Evolutionary conservation across 2,888 invertebrate genomes (phyloP), one percentile per base, ranked within the genome.

Genomic region (Cryptocephalus moraei): DNA sequence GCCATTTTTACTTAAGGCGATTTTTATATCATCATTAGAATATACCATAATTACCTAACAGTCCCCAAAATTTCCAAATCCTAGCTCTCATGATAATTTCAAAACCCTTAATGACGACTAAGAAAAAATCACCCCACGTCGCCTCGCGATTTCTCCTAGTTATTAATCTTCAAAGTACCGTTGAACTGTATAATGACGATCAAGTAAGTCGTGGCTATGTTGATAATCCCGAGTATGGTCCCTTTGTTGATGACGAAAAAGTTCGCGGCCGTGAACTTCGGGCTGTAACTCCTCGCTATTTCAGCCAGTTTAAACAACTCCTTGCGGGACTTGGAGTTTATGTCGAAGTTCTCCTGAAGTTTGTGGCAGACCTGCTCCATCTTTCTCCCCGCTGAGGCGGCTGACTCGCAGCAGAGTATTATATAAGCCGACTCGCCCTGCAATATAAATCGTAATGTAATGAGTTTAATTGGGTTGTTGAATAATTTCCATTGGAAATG

Each of bases 141-240:
- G 2, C 6, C 22, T 22, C 22, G 22, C 22, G 22, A 22, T 22
- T 22, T 6, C 2, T 6, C 22, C 22, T 22, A 22, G 22, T 22
- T 22, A 6, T 22, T 22, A 6, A 22, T 6, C 6, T 22, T 22
- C 22, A 22, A 22, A 22, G 22, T 22, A 6, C 22, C 22, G 6
- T 22, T 50, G 14, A 45, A 47, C 33, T 48, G 46, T 34, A 53
- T 39, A 43, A 48, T 45, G 10, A 47, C 43, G 40, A 50, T 50
- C 9, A 48, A 41, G 38, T 50, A 50, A 9, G 50, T 44, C n/a
- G 50, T 50, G 8, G 48, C 43, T 8, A 46, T 46, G 33, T 45
- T 45, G 8, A 50, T 44, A n/a, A 50, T 32, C n/a, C 33, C 38
- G 32, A 50, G 39, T 8, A 50, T 39, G 9, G 50, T 48, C 13